Base-by-base conservation (phyloP, 1,140 invertebrate species). In the Latrodectus geometricus region DNA sequence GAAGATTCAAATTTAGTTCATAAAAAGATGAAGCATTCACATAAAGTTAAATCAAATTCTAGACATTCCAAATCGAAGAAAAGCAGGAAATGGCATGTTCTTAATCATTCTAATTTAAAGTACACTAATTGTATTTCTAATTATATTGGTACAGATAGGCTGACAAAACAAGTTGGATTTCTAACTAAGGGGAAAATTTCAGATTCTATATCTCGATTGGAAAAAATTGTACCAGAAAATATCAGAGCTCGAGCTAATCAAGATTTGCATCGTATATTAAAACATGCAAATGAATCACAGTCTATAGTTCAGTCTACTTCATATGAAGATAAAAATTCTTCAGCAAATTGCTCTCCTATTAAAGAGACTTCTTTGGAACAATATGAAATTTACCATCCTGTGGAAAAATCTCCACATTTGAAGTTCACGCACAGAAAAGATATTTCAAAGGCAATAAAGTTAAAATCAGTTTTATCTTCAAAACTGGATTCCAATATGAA, bases 101-200 rank as follows among this genome's bases (percentile, higher is more conserved):
- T 72, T 15, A 81, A 69, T 20, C 65, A 81, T 54, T 8, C 73
- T 15, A n/a, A 52, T 56, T 49, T 76, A 14, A 85, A 86, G n/a
- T 21, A 79, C 50, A 17, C 56, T 21, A 50, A 76, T 49, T 75
- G 23, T 65, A 21, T 15, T 52, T 86, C 83, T 56, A 49, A 78
- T 20, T 86, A 70, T 86, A 48, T 86, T 35, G 66, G 65, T 48
- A 4, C 83, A 17, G 48, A 86, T n/a, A 17, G 83, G 54, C 48
- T 86, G 12, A 86, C 83, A 5, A 86, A 72, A 12, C 65, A 70
- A 48, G 20, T 86, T 17, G 83, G 83, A 54, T 78, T 86, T 50
- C 78, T 70, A 20, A 75, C 61, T 14, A 77, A 86, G 56, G 83
- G 83, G 48, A 86, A 86, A 79, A 86, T 86, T 54, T 86, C 83